Evolutionary conservation across 1,140 invertebrate genomes (phyloP).

Genomic region (Conus ventricosus): DNA sequence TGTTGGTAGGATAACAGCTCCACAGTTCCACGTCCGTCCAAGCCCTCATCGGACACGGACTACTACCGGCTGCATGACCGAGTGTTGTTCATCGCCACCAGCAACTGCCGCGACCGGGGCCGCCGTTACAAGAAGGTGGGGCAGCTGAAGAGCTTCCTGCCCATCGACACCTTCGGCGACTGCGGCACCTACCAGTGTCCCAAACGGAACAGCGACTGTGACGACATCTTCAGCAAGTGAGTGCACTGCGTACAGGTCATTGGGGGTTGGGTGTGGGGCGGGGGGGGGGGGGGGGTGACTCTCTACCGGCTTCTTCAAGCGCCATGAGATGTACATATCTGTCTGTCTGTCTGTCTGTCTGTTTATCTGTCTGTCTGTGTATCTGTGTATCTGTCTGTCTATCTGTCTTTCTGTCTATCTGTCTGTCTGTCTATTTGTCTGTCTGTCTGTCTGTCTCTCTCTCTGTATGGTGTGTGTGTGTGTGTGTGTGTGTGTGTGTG

Average conservation of each 20-base stretch:
- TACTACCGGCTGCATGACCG: constrained; percentile 22
- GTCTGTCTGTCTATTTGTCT: neutral
- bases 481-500: neutral
- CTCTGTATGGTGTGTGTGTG: neutral
- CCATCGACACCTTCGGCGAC: constrained; percentile 42
- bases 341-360: neutral
- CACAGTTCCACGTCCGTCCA: no score
- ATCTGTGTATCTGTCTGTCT: neutral
- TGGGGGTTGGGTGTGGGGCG: no score
- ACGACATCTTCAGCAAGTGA: neutral
- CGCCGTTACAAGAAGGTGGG: constrained; percentile 21
- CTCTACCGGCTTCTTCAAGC: no score
- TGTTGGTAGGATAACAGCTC: no score
- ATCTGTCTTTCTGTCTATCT: neutral
- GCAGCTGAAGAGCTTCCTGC: constrained; percentile 24
- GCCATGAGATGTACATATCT: neutral
- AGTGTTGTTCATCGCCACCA: neutral
- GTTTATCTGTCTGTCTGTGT: neutral
- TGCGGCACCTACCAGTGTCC: constrained; percentile 19
- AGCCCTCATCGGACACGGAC: neutral
- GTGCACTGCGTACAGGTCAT: neutral
- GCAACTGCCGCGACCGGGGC: constrained; percentile 27
- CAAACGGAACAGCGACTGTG: constrained; percentile 7
- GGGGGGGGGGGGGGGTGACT: no score
- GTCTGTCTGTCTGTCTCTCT: neutral